phyloP scores from a whole-genome alignment of 2,888 invertebrate genomes.

The Tupiocoris notatus region DNA sequence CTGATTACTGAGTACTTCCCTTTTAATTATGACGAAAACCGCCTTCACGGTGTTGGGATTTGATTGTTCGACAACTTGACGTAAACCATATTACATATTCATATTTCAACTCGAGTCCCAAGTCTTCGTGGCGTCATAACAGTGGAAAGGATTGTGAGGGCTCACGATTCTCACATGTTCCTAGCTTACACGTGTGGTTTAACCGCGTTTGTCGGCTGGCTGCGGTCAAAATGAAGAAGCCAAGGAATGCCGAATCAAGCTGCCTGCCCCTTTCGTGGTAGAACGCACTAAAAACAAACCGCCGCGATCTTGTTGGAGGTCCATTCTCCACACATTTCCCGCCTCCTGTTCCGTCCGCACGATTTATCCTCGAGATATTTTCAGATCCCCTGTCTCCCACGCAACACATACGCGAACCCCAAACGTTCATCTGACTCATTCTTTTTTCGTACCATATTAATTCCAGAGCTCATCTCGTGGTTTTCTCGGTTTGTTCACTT shows the following conservation, averaged over 20 bases:
- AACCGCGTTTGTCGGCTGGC: too few relatives aligned
- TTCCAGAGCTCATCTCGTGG: slow-evolving; percentile 4
- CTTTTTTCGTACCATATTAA: not conserved
- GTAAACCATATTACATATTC: too few relatives aligned
- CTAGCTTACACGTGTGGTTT: too few relatives aligned
- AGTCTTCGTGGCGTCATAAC: too few relatives aligned
- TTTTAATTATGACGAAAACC: too few relatives aligned
- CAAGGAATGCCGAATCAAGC: not conserved
- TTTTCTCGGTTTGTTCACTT: not conserved
- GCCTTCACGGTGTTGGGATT: too few relatives aligned
- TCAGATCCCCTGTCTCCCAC: not conserved
- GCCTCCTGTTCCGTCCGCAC: not conserved
- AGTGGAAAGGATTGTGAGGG: too few relatives aligned
- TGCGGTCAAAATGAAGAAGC: not conserved
- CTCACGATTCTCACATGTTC: too few relatives aligned
- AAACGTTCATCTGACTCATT: not conserved
- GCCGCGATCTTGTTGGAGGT: not conserved
- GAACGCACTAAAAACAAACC: not conserved
- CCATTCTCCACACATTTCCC: not conserved
- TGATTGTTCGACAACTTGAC: too few relatives aligned
- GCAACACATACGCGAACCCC: not conserved
- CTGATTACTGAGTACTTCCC: too few relatives aligned
- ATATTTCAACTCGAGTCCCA: too few relatives aligned
- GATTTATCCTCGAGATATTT: slow-evolving; percentile 20
- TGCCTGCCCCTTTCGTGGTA: not conserved